Conservation (phyloP, 2,113 vertebrate species). For the Tinamus guttatus region DNA sequence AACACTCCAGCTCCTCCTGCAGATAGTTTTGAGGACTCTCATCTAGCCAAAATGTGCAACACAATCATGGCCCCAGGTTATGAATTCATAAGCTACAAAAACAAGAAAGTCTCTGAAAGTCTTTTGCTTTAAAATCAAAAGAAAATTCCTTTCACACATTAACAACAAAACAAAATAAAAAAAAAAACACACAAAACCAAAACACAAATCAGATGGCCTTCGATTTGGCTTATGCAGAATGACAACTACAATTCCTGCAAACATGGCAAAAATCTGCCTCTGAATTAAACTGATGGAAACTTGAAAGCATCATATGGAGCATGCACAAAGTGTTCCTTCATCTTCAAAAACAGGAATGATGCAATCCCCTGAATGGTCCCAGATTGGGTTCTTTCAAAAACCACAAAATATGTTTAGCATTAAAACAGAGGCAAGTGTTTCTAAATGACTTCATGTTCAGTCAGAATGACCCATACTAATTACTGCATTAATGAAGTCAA, state of each 20-base stretch:
- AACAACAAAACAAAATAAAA: too few species aligned
- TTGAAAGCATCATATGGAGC: neutral
- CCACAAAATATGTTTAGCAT: slow-evolving; percentile 25
- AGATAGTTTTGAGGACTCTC: neutral
- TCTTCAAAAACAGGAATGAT: slow-evolving; percentile 51
- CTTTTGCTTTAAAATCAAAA: neutral
- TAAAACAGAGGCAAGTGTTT: slow-evolving; percentile 19
- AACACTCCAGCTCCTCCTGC: neutral
- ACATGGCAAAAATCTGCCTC: slow-evolving; percentile 1
- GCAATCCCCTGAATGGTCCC: slow-evolving; percentile 31
- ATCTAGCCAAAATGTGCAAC: neutral
- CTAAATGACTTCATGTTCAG: neutral
- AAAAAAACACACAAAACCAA: neutral
- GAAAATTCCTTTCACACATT: neutral
- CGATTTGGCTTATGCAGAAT: neutral
- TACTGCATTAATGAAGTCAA: neutral
- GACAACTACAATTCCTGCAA: slow-evolving; percentile 23
- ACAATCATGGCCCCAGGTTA: neutral
- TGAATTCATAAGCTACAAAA: neutral
- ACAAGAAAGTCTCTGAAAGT: neutral
- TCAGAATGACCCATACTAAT: neutral
- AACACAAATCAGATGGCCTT: neutral
- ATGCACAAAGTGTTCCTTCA: slow-evolving; percentile 42
- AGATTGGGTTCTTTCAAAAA: slow-evolving; percentile 16
- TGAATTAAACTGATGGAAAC: slow-evolving; percentile 28